Base-by-base conservation (phyloP, 2,888 invertebrate species). In the Cryptocephalus primarius region DNA sequence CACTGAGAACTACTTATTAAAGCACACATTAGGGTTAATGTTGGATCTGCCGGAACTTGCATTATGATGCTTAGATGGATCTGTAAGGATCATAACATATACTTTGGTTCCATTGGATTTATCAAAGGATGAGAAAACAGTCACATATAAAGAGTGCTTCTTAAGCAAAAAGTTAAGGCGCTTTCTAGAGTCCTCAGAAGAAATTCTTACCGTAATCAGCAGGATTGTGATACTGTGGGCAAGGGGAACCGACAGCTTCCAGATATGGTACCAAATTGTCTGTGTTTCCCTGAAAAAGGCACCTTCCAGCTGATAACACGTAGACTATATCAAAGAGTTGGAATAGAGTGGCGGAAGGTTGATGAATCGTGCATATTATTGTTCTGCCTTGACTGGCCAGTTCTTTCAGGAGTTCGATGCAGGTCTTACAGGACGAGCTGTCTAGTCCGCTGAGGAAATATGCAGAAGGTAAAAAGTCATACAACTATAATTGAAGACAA, bases 351-450 rank as follows among this genome's bases (percentile, higher is more conserved):
- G 94, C 93, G 39, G 90, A 85, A 0, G 96, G 96, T 65, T 96
- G 96, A 71, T 96, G 96, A 50, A 96, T 93, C 8, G 94, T 95
- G 67, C 94, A 95, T 39, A 96, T 82, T 46, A 96, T 85, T 1
- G 93, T 94, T 33, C 92, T 77, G 0, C 94, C 94, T 59, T 82
- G 83, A 12, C 77, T 74, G 0, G 93, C 88, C 48, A 95, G 68
- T 8, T 78, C 75, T 63, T 88, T 85, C 46, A 95, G 70, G 67
- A 93, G 72, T 43, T 79, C 76, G 48, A 95, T 79, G 62, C 91
- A 91, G 63, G 93, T 90, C 45, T 77, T 75, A 44, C 92, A 89
- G 0, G 92, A 85, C 10, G 85, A 78, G 60, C 91, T 91, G 71
- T 96, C 96, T 59, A 96, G 73, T 2, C 95, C 95, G 10, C 79